Percentiles rank a stretch among this genome's conserved stretches.
Conservation (phyloP, 2,797 vertebrate genomes). For the Darevskia mixta region DNA sequence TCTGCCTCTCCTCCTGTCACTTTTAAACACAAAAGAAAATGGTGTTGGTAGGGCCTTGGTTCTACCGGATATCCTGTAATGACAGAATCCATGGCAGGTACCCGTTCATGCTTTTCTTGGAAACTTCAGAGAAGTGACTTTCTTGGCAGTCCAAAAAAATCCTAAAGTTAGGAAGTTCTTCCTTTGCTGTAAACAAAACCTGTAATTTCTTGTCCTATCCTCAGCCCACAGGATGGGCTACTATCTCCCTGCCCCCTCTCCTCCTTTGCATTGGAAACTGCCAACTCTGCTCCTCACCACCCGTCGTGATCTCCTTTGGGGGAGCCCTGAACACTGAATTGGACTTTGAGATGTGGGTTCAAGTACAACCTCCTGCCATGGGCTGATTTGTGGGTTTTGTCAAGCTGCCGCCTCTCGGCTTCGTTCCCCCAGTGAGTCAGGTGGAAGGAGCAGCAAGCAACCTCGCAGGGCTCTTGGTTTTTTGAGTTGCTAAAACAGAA, state of each 20-base stretch:
- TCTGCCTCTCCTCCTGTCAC: background rate
- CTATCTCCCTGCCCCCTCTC: background rate
- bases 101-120: background rate
- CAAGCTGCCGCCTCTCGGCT: background rate
- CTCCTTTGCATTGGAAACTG: background rate
- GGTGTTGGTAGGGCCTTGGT: accelerated
- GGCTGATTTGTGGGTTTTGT: too few relatives aligned
- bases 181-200: background rate
- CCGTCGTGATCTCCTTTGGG: background rate
- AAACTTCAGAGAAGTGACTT: background rate
- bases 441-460: background rate
- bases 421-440: background rate
- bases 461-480: background rate
- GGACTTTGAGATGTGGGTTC: background rate
- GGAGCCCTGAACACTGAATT: background rate
- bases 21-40: too few relatives aligned
- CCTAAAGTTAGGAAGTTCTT: background rate
- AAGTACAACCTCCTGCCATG: too few relatives aligned
- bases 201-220: background rate
- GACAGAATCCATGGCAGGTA: background rate
- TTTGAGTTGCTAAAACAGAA: background rate
- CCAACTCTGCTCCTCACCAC: background rate
- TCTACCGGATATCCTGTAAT: background rate
- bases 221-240: background rate
- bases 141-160: background rate